These are phyloP conservation scores for Julus scanicus DNA, from an alignment of 2,888 invertebrate genomes.

Conservation along the genomic window DNA sequence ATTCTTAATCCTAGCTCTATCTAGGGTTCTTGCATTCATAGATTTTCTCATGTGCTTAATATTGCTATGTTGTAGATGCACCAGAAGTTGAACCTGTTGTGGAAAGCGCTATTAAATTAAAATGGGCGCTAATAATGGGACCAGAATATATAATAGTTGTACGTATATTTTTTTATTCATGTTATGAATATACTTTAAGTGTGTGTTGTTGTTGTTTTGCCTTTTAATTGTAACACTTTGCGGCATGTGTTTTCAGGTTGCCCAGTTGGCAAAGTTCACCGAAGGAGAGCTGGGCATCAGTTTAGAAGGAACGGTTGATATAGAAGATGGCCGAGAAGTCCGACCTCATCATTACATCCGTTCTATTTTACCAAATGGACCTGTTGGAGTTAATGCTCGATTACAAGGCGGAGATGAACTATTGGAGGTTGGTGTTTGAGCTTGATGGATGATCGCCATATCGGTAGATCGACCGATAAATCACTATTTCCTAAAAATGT, in stretches of 20 bases:
- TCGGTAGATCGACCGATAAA: no score
- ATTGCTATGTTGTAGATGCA: conserved; percentile 45
- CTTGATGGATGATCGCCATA: neutral
- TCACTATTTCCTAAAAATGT: no score
- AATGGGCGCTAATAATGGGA: conserved; percentile 77
- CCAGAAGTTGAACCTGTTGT: conserved; percentile 77
- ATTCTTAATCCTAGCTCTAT: neutral
- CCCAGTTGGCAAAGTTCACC: conserved; percentile 90
- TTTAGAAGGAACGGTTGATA: conserved; percentile 97
- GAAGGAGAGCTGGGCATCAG: conserved; percentile 95
- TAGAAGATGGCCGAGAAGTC: conserved; percentile 96
- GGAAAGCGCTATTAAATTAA: conserved; percentile 80
- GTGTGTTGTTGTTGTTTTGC: neutral
- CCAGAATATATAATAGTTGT: conserved; percentile 86
- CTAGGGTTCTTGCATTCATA: conserved; percentile 14
- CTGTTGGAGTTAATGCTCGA: conserved; percentile 90
- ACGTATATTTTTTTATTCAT: conserved; percentile 59
- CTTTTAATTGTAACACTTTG: neutral
- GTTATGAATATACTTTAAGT: neutral
- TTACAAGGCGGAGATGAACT: conserved; percentile 95
- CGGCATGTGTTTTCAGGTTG: conserved; percentile 73
- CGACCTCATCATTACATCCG: conserved; percentile 99
- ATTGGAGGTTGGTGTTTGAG: conserved; percentile 71
- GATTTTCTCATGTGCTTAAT: conserved; percentile 48
- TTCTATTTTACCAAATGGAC: conserved; percentile 96